Evolutionary conservation across 2,113 vertebrate genomes (phyloP).

Genomic region (Sander vitreus): DNA sequence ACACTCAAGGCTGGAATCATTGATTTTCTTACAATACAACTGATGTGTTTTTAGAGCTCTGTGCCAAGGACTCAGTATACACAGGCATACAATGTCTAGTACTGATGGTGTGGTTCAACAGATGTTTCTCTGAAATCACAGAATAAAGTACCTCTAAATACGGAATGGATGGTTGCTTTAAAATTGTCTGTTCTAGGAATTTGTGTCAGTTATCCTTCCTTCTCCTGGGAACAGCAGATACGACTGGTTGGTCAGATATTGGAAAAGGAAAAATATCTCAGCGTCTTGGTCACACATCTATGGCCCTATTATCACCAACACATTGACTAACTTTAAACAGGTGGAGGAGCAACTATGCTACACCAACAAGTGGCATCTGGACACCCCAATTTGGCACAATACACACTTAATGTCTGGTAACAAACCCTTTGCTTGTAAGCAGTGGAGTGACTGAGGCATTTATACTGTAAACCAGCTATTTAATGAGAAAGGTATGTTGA

Average conservation of each 20-base stretch:
- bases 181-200: background rate
- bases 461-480: too few relatives aligned
- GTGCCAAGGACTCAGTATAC: background rate
- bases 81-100: background rate
- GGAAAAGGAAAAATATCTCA: background rate
- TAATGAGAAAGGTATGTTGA: too few relatives aligned
- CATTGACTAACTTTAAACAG: too few relatives aligned
- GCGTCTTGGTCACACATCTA: background rate
- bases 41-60: conserved; percentile 9
- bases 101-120: conserved; percentile 1
- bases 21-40: conserved; percentile 3
- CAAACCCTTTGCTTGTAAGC: too few relatives aligned
- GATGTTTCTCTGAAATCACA: background rate
- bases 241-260: background rate
- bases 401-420: too few relatives aligned
- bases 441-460: too few relatives aligned
- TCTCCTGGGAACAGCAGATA: background rate
- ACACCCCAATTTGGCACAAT: too few relatives aligned
- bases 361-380: too few relatives aligned
- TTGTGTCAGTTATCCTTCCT: background rate
- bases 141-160: background rate
- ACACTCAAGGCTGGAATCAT: background rate
- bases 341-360: too few relatives aligned
- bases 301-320: too few relatives aligned
- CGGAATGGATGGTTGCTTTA: background rate